Conservation (phyloP, 2,888 invertebrate genomes). For the Cephus pygmeus region DNA sequence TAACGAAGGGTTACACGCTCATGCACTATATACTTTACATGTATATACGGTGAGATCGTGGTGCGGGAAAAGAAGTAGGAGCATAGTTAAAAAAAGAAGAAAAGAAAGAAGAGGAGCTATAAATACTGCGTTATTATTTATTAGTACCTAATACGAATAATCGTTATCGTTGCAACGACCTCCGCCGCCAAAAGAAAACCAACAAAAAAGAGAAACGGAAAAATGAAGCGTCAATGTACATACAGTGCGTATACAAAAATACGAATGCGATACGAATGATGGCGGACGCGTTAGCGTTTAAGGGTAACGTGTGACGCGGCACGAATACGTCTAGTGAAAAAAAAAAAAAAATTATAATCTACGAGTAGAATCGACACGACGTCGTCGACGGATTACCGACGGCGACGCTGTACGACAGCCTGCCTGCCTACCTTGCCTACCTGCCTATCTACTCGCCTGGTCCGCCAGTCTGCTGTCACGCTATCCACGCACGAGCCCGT, state of each 20-base stretch:
- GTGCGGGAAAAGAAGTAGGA: neutral
- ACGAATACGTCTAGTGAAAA: neutral
- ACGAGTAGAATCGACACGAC: neutral
- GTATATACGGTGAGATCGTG: constrained; percentile 31
- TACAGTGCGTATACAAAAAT: constrained; percentile 25
- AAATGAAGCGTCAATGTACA: constrained; percentile 15
- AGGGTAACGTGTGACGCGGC: neutral
- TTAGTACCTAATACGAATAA: neutral
- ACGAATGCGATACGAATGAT: constrained; percentile 40
- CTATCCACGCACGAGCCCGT: neutral
- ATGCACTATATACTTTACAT: constrained; percentile 28
- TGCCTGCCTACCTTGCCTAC: neutral
- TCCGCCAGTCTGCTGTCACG: neutral
- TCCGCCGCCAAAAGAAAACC: neutral
- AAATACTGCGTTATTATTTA: neutral
- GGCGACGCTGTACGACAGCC: neutral
- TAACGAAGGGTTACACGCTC: neutral
- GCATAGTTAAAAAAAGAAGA: neutral
- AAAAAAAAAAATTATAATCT: neutral
- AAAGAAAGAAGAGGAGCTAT: neutral
- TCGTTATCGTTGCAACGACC: constrained; percentile 3
- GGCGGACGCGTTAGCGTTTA: neutral
- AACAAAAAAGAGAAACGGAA: constrained; percentile 13
- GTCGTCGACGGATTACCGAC: neutral
- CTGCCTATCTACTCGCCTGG: neutral